phyloP scores from a whole-genome alignment of 2,797 vertebrate genomes.

The Parauchenoglanis ngamensis region DNA sequence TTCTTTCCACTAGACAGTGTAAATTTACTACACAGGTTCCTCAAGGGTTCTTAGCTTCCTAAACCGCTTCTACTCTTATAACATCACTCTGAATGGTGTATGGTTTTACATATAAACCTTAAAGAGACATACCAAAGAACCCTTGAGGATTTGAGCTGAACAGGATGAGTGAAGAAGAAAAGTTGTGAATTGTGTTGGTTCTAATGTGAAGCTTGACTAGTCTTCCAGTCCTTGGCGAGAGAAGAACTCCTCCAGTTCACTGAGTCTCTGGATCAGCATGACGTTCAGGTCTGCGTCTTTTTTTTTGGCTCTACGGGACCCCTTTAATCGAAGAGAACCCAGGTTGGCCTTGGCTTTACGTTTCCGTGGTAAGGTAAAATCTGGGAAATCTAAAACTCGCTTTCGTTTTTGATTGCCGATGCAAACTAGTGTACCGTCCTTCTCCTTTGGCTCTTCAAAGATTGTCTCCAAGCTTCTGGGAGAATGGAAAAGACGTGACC shows the following conservation, averaged over 20 bases:
- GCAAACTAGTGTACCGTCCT: constrained; percentile 84
- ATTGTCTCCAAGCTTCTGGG: constrained; percentile 92
- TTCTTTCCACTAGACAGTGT: neutral
- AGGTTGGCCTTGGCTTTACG: constrained; percentile 73
- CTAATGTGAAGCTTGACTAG: constrained; percentile 26
- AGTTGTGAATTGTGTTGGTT: neutral
- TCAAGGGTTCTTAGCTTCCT: neutral
- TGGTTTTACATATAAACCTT: neutral
- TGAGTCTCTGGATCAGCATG: constrained; percentile 88
- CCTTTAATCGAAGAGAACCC: constrained; percentile 67
- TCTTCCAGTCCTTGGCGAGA: constrained; percentile 75
- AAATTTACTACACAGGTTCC: neutral
- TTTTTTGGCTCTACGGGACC: constrained; percentile 77
- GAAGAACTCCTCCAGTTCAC: constrained; percentile 88
- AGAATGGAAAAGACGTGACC: neutral
- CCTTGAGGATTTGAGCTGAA: neutral
- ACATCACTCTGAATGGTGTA: neutral
- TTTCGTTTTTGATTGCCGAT: constrained; percentile 92
- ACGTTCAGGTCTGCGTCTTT: constrained; percentile 83
- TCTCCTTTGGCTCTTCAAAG: constrained; percentile 94
- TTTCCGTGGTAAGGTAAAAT: constrained; percentile 90
- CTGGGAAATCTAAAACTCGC: constrained; percentile 89
- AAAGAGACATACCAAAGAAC: neutral
- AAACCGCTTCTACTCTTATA: constrained; percentile 3
- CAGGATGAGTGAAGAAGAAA: neutral